Conservation (phyloP, 35 echinoderm and acorn worm genomes). For the Ophiothrix spiculata region DNA sequence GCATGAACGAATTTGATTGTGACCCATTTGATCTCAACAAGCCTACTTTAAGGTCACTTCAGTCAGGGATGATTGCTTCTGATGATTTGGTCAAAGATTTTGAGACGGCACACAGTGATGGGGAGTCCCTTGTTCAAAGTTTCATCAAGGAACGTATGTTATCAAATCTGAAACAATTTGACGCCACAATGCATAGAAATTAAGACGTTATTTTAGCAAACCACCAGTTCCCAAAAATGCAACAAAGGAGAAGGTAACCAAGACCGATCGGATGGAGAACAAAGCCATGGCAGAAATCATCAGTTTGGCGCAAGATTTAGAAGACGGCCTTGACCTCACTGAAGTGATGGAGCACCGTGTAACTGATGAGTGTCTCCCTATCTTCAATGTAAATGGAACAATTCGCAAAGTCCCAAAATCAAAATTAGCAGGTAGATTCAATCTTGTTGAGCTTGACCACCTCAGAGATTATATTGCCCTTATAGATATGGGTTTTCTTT, state of each 20-base stretch:
- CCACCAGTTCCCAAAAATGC: neutral
- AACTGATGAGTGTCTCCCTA: conserved; percentile 29
- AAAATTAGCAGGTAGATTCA: conserved; percentile 18
- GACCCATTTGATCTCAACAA: neutral
- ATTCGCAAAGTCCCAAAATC: conserved; percentile 25
- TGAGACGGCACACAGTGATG: neutral
- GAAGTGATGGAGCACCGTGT: conserved; percentile 34
- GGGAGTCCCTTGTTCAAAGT: neutral
- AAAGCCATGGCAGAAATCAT: neutral
- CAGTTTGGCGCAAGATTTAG: conserved; percentile 1
- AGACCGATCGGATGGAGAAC: neutral
- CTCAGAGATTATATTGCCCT: conserved; percentile 17
- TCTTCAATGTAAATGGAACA: conserved; percentile 44
- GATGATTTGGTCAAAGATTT: neutral
- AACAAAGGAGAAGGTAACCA: neutral
- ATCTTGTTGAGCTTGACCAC: conserved; percentile 8
- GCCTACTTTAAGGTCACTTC: neutral
- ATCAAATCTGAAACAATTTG: neutral
- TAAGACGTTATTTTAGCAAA: neutral
- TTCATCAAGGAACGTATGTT: neutral
- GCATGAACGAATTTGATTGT: neutral
- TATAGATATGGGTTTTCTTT: neutral
- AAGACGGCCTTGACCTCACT: conserved; percentile 15
- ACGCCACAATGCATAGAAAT: neutral
- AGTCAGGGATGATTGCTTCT: neutral